These are phyloP conservation scores for Schizopygopsis malacanthus DNA, from an alignment of 2,797 vertebrate species.

Conservation along the genomic window DNA sequence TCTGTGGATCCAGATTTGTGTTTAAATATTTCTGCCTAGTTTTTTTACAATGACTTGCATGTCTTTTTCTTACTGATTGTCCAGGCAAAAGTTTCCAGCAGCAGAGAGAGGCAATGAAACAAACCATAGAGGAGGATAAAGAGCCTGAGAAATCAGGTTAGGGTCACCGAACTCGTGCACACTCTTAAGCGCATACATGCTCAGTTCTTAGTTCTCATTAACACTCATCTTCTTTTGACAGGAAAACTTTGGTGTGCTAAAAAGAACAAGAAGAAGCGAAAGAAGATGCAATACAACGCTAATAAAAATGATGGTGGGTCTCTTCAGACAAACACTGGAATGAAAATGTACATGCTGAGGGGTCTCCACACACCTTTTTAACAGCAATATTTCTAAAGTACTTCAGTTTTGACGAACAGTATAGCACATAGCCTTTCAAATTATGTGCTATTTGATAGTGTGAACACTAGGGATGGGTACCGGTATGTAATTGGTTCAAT, in stretches of 20 bases:
- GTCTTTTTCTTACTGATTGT: not conserved
- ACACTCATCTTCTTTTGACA: constrained; percentile 61
- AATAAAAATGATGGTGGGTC: constrained; percentile 91
- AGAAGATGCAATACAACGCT: constrained; percentile 92
- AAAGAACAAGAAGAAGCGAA: constrained; percentile 98
- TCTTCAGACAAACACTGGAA: not conserved
- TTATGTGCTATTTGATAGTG: not conserved
- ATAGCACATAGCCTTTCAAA: not conserved
- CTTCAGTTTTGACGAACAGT: not conserved
- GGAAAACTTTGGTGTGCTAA: constrained; percentile 98
- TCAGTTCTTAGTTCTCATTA: not conserved
- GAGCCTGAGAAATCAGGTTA: constrained; percentile 84
- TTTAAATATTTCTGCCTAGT: not conserved
- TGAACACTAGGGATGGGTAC: not conserved
- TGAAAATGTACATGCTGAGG: not conserved
- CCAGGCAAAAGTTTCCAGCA: constrained; percentile 97
- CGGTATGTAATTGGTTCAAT: too few species aligned
- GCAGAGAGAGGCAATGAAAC: constrained; percentile 97
- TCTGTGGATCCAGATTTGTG: not conserved
- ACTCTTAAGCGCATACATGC: not conserved
- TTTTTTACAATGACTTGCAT: not conserved
- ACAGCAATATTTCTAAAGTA: not conserved
- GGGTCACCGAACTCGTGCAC: not conserved
- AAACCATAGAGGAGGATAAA: constrained; percentile 89
- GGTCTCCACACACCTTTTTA: not conserved